phyloP scores from a whole-genome alignment of 2,113 vertebrate species.

The Oreochromis niloticus region DNA sequence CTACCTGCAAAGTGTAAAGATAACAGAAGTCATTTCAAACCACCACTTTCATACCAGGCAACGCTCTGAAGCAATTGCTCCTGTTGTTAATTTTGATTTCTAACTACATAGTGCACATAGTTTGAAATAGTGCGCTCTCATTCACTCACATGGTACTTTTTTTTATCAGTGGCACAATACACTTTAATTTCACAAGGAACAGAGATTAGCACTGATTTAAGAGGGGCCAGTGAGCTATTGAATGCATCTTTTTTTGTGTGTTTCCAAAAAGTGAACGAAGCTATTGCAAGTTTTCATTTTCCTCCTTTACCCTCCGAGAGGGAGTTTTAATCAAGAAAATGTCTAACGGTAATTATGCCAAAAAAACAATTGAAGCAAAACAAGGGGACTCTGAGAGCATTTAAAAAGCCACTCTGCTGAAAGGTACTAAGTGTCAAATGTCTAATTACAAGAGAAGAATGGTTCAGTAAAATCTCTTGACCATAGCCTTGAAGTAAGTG shows the following conservation, averaged over 20 bases:
- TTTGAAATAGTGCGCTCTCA: background rate
- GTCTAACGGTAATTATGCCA: conserved; percentile 28
- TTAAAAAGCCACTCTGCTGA: conserved; percentile 37
- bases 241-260: background rate
- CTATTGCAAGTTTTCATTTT: background rate
- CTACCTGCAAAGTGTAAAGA: conserved; percentile 24
- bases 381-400: background rate
- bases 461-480: conserved; percentile 9
- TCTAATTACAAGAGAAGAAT: conserved; percentile 31
- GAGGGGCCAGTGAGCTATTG: background rate
- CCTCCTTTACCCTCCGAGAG: background rate
- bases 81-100: conserved; percentile 4
- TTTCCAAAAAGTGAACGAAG: background rate
- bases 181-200: background rate
- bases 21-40: conserved; percentile 18
- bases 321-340: conserved; percentile 40
- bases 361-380: background rate
- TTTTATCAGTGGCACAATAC: background rate
- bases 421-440: conserved; percentile 17
- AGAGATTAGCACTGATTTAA: background rate
- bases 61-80: background rate
- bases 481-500: background rate
- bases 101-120: background rate
- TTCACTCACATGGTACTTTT: background rate
- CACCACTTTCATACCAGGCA: background rate